phyloP scores from a whole-genome alignment of 2,113 vertebrate species.

The Gambusia affinis region DNA sequence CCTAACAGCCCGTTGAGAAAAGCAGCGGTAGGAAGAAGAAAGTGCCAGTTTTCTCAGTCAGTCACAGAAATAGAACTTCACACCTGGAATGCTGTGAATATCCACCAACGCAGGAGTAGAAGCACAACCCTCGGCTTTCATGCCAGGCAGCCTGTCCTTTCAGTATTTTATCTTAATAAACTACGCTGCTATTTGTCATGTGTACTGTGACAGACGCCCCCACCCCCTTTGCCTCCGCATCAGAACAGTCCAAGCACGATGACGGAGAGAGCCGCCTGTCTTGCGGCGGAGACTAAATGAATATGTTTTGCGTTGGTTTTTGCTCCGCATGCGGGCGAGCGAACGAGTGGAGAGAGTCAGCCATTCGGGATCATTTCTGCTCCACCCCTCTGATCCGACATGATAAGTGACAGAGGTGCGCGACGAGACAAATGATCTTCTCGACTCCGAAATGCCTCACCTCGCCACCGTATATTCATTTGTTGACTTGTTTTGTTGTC shows the following conservation, averaged over 20 bases:
- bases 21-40: not conserved
- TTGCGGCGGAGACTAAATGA: not conserved
- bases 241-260: not conserved
- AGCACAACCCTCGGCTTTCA: not conserved
- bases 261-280: not conserved
- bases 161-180: not conserved
- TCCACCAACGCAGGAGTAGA: not conserved
- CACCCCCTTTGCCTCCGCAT: not conserved
- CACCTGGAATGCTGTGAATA: not conserved
- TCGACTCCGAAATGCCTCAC: not conserved
- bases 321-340: not conserved
- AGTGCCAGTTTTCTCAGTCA: not conserved
- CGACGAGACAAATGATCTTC: slow-evolving; percentile 3
- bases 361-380: slow-evolving; percentile 7
- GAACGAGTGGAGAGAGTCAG: not conserved
- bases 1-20: not conserved
- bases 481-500: not conserved
- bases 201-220: not conserved
- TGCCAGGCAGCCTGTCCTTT: not conserved
- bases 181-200: not conserved
- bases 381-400: slow-evolving; percentile 14
- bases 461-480: not conserved
- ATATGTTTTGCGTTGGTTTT: not conserved
- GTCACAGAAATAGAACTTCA: not conserved
- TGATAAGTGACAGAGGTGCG: slow-evolving; percentile 1